Conservation (phyloP, 2,888 invertebrate species). For the Hydropsyche betteni region DNA sequence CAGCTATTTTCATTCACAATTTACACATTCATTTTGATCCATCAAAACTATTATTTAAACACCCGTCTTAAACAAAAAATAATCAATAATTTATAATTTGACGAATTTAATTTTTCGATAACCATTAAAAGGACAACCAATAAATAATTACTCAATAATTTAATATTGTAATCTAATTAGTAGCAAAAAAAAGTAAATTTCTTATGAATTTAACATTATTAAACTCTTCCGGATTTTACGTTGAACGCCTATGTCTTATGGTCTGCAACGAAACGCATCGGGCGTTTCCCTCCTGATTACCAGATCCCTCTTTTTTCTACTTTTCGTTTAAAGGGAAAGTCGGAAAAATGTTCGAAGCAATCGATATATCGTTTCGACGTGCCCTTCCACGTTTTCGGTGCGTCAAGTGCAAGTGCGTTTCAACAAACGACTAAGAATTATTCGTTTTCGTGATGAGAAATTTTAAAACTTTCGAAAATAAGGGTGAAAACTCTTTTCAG, state of each 20-base stretch:
- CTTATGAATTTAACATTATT: no score
- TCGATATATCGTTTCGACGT: constrained; percentile 31
- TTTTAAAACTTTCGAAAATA: neutral
- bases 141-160: no score
- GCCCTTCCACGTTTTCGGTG: no score
- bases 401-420: neutral
- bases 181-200: no score
- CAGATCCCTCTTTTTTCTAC: constrained; percentile 14
- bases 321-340: neutral
- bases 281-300: constrained; percentile 37
- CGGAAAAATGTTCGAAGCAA: constrained; percentile 30
- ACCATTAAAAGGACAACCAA: no score
- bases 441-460: neutral
- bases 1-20: no score
- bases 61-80: neutral
- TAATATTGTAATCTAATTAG: no score
- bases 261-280: constrained; percentile 34
- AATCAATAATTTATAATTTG: no score
- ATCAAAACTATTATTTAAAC: no score
- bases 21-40: no score
- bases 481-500: neutral
- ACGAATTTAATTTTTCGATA: no score
- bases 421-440: neutral
- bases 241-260: neutral
- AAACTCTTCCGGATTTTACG: no score